phyloP scores from a whole-genome alignment of 2,888 invertebrate genomes.

The Colostygia pectinataria region DNA sequence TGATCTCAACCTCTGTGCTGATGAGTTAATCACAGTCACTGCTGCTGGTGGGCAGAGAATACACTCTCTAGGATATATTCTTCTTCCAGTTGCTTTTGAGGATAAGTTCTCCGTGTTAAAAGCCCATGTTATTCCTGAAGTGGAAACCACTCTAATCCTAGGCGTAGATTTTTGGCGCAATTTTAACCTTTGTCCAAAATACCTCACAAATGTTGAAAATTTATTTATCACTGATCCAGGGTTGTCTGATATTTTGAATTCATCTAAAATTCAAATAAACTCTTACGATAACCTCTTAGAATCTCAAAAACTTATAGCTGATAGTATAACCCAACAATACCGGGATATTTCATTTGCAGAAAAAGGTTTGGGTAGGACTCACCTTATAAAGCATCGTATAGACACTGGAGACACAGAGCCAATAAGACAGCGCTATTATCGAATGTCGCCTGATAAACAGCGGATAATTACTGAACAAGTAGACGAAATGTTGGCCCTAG shows the following conservation, averaged over 20 bases:
- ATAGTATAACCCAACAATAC: not conserved
- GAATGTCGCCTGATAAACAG: not conserved
- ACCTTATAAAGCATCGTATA: not conserved
- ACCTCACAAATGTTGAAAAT: not conserved
- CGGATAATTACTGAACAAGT: not conserved
- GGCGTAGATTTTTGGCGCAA: conserved; percentile 2
- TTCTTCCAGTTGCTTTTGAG: not conserved
- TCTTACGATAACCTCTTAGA: not conserved
- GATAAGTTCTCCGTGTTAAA: not conserved
- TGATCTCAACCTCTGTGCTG: too few species aligned
- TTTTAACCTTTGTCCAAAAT: not conserved
- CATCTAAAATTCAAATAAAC: too few species aligned
- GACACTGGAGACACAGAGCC: not conserved
- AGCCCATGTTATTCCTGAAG: not conserved
- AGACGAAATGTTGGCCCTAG: not conserved
- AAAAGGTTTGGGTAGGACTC: not conserved
- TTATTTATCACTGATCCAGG: not conserved
- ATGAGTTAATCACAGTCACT: not conserved
- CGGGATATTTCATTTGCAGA: not conserved
- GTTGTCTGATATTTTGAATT: not conserved
- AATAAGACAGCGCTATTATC: not conserved
- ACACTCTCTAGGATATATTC: not conserved
- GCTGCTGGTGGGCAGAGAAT: not conserved
- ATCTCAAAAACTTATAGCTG: not conserved
- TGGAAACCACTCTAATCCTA: not conserved